A percentile compares a stretch with the other conserved stretches of the same genome.
phyloP scores from a whole-genome alignment of 2,797 vertebrate genomes.

The Pachyuromys duprasi region DNA sequence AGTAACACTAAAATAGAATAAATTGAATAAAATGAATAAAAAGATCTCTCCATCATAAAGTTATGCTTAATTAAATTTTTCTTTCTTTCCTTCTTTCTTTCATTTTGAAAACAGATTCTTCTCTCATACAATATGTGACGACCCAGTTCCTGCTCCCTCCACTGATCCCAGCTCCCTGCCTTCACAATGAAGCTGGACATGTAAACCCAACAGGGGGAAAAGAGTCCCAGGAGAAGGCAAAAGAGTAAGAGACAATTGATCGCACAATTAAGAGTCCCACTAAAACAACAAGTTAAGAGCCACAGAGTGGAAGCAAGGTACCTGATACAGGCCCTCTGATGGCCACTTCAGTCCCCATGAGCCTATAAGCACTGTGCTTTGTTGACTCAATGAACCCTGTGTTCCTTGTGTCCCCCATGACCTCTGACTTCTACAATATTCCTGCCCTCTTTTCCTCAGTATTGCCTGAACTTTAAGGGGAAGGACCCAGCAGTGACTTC shows the following conservation, averaged over 20 bases:
- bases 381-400: background rate
- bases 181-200: background rate
- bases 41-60: background rate
- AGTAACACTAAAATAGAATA: background rate
- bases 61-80: background rate
- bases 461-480: background rate
- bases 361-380: background rate
- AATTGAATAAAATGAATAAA: background rate
- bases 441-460: background rate
- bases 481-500: background rate
- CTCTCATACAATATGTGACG: background rate
- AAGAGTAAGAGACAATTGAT: background rate
- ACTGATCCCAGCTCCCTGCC: background rate
- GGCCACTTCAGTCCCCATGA: background rate
- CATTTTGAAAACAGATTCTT: background rate
- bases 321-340: background rate
- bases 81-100: background rate
- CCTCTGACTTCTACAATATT: background rate
- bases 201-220: background rate
- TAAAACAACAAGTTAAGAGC: background rate
- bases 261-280: background rate
- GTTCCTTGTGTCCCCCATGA: background rate
- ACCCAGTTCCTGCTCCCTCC: background rate
- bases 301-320: background rate
- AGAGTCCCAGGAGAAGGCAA: background rate